Percentiles rank a stretch among this genome's conserved stretches.
Conservation (phyloP, 2,113 vertebrate species). For the Cervus canadensis region DNA sequence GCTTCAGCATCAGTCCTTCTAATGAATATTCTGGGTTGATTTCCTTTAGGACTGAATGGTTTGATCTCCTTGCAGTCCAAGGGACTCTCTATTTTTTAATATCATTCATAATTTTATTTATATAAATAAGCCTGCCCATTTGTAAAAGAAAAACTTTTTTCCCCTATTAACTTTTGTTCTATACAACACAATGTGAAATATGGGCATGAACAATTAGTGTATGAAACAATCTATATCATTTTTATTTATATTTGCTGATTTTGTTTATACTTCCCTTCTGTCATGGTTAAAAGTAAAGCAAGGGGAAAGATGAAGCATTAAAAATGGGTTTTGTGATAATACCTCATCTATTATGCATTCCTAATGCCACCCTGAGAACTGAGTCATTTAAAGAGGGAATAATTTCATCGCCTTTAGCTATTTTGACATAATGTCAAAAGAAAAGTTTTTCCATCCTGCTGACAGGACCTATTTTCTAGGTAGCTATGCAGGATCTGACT, state of each 20-base stretch:
- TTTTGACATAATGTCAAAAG: not conserved
- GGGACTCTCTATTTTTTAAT: not conserved
- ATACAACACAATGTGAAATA: not conserved
- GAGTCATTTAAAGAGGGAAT: not conserved
- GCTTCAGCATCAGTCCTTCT: not conserved
- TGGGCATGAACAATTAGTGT: not conserved
- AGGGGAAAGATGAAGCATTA: not conserved
- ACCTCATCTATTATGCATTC: not conserved
- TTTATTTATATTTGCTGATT: not conserved
- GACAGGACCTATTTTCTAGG: not conserved
- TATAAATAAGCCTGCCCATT: not conserved
- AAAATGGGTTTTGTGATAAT: not conserved
- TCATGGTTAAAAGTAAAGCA: not conserved
- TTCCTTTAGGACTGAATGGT: not conserved
- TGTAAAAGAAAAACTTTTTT: not conserved
- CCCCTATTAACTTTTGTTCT: not conserved
- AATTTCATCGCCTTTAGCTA: not conserved
- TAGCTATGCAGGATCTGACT: conserved; percentile 31
- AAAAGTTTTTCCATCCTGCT: not conserved
- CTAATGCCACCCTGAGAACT: not conserved
- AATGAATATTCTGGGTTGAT: not conserved
- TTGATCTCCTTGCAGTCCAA: not conserved
- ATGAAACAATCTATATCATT: not conserved
- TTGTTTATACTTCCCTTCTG: not conserved
- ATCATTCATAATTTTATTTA: not conserved